A percentile compares a stretch with the other conserved stretches of the same genome.
phyloP scores from a whole-genome alignment of 1,140 invertebrate genomes.

The Batillaria attramentaria region DNA sequence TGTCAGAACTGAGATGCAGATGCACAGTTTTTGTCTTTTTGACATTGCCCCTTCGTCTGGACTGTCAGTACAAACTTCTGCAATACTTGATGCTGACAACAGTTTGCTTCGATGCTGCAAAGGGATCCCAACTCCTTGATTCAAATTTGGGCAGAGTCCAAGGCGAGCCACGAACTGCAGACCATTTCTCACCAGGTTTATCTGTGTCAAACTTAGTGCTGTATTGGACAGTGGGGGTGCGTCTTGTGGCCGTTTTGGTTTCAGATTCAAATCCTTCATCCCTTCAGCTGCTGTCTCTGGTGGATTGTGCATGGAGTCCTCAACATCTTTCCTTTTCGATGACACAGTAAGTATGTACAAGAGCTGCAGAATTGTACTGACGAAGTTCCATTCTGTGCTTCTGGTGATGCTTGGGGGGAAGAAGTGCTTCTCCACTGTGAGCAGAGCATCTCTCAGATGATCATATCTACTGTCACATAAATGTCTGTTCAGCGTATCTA shows the following conservation, averaged over 20 bases:
- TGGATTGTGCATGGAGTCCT: not conserved
- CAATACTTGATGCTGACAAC: not conserved
- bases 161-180: slow-evolving; percentile 78
- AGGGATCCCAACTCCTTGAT: slow-evolving; percentile 78
- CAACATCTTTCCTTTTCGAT: not conserved
- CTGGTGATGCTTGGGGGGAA: no score
- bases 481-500: no score
- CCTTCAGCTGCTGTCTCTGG: not conserved
- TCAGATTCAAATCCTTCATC: not conserved
- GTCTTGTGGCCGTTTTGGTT: slow-evolving; percentile 35
- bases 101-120: slow-evolving; percentile 51
- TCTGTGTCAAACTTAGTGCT: slow-evolving; percentile 67
- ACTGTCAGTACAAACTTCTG: not conserved
- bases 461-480: no score
- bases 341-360: not conserved
- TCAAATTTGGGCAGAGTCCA: slow-evolving; percentile 78
- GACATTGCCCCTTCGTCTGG: not conserved
- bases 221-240: slow-evolving; percentile 46
- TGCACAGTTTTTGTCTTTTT: slow-evolving; percentile 42
- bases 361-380: not conserved
- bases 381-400: slow-evolving; percentile 20
- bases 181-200: slow-evolving; percentile 65
- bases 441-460: no score
- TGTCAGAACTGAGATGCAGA: slow-evolving; percentile 58
- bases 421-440: no score